phyloP scores from a whole-genome alignment of 1,140 invertebrate genomes.

The Hylaeus anthracinus region DNA sequence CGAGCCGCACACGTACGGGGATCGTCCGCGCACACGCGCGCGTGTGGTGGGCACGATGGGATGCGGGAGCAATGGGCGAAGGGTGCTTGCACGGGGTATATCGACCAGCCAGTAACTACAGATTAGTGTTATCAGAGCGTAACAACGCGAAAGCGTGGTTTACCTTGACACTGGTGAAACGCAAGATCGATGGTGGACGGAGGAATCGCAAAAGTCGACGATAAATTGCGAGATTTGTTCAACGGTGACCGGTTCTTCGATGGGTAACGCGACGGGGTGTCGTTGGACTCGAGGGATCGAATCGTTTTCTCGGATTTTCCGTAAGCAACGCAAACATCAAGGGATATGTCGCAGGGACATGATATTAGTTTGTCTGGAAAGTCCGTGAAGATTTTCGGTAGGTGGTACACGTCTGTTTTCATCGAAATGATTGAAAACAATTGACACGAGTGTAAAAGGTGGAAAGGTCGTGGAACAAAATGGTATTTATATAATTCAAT shows the following conservation, averaged over 20 bases:
- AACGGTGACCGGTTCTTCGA: constrained; percentile 6
- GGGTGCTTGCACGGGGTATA: constrained; percentile 49
- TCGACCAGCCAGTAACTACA: constrained; percentile 75
- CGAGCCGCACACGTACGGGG: constrained; percentile 32
- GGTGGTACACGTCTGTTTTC: too few species aligned
- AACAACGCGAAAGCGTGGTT: constrained; percentile 76
- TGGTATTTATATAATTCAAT: too few species aligned
- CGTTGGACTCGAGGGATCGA: background rate
- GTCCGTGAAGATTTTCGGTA: too few species aligned
- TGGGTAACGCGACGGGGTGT: background rate
- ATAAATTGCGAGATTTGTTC: constrained; percentile 48
- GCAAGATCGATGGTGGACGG: constrained; percentile 63
- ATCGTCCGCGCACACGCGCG: background rate
- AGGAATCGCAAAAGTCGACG: constrained; percentile 46
- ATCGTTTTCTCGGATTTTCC: too few species aligned
- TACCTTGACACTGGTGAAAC: constrained; percentile 76
- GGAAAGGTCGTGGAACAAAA: too few species aligned
- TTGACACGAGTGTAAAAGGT: too few species aligned
- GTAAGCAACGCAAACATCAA: too few species aligned
- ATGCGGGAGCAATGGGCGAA: background rate
- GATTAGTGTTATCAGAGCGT: constrained; percentile 78
- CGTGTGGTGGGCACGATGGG: background rate
- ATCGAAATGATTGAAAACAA: too few species aligned
- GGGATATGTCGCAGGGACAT: too few species aligned
- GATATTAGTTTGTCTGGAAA: too few species aligned